phyloP scores from a whole-genome alignment of 2,113 vertebrate species.

The Alexandromys fortis region DNA sequence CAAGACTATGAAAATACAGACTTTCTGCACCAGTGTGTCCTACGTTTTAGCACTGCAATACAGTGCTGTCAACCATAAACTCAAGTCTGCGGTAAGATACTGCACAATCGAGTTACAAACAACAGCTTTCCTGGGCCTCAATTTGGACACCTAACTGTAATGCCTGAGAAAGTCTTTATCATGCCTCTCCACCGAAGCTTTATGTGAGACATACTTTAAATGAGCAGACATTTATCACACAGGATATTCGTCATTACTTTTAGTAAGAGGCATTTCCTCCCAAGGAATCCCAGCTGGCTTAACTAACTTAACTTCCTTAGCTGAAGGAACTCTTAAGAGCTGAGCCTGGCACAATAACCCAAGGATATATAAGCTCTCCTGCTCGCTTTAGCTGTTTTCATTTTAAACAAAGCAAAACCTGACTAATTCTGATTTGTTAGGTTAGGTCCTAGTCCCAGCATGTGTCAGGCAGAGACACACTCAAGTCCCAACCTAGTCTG shows the following conservation, averaged over 20 bases:
- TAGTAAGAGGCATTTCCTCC: neutral
- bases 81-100: neutral
- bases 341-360: neutral
- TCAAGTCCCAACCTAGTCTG: neutral
- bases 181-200: neutral
- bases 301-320: neutral
- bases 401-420: neutral
- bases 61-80: neutral
- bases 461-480: neutral
- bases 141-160: neutral
- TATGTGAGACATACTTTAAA: conserved; percentile 9
- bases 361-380: neutral
- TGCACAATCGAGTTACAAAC: too few relatives aligned
- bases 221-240: neutral
- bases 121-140: neutral
- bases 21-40: neutral
- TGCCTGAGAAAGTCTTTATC: neutral
- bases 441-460: neutral
- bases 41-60: neutral
- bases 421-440: neutral
- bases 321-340: neutral
- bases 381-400: neutral
- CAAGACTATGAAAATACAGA: neutral
- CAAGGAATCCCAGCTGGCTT: neutral
- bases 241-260: neutral